Conservation (phyloP, 2,888 invertebrate genomes). For the Idaea aversata region DNA sequence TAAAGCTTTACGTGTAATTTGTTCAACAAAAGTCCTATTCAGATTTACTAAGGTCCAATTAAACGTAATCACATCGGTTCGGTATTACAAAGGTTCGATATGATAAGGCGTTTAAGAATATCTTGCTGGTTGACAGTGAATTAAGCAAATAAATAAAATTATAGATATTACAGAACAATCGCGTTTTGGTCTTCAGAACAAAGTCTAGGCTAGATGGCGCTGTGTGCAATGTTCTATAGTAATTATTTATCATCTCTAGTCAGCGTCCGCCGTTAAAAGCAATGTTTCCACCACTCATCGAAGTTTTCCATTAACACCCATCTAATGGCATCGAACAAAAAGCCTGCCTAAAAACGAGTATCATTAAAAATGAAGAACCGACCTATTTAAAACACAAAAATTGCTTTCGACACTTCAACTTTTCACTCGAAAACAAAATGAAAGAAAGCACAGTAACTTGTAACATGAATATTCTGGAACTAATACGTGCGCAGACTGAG, state of each 20-base stretch:
- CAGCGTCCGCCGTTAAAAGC: no score
- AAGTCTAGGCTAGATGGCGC: no score
- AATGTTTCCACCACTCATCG: conserved; percentile 1
- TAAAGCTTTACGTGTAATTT: conserved; percentile 67
- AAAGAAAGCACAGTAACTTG: conserved; percentile 33
- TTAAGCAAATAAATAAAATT: not conserved
- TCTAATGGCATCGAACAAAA: not conserved
- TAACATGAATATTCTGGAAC: conserved; percentile 46
- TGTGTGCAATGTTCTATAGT: no score
- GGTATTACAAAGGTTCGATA: not conserved
- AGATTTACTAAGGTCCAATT: conserved; percentile 37
- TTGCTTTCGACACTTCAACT: conserved; percentile 12
- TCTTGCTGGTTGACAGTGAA: not conserved
- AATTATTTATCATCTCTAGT: no score
- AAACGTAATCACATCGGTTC: conserved; percentile 16
- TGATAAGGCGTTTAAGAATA: not conserved
- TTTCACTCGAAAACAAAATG: conserved; percentile 25
- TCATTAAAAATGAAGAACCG: not conserved
- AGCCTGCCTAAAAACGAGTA: not conserved
- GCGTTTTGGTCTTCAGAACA: no score
- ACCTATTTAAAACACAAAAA: not conserved
- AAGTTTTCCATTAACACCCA: conserved; percentile 7
- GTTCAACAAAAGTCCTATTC: conserved; percentile 55
- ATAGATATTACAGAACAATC: no score
- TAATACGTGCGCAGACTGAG: conserved; percentile 33